Conservation (phyloP, 2,113 vertebrate species). For the Thryonomys swinderianus region DNA sequence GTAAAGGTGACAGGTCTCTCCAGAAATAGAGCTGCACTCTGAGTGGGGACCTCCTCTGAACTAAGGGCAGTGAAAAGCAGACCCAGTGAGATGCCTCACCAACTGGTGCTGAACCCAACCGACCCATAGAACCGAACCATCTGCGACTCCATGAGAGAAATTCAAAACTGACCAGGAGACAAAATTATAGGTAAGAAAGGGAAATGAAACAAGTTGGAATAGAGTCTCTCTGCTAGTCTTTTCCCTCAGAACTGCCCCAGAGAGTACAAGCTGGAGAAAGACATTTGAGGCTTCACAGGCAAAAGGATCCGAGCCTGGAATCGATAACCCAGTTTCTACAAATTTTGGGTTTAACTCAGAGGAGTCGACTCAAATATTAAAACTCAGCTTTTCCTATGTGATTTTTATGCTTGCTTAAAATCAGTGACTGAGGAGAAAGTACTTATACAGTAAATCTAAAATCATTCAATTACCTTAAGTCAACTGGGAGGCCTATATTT, state of each 20-base stretch:
- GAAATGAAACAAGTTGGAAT: not conserved
- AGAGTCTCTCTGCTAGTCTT: not conserved
- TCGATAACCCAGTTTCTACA: not conserved
- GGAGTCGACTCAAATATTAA: not conserved
- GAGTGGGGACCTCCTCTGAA: slow-evolving; percentile 29
- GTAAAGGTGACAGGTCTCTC: slow-evolving; percentile 67
- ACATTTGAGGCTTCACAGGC: not conserved
- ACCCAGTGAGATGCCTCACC: not conserved
- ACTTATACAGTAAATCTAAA: slow-evolving; percentile 45
- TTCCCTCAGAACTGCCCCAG: not conserved
- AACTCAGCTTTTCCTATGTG: slow-evolving; percentile 59
- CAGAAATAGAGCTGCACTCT: slow-evolving; percentile 34
- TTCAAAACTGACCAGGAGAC: not conserved
- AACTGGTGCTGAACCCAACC: not conserved
- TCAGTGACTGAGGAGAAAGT: not conserved
- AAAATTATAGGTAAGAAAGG: not conserved
- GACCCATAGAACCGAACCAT: not conserved
- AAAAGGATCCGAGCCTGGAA: slow-evolving; percentile 13
- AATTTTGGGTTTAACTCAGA: slow-evolving; percentile 24
- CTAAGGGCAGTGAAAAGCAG: not conserved
- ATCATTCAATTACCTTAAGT: slow-evolving; percentile 69
- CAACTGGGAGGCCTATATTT: slow-evolving; percentile 65
- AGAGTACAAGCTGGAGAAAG: not conserved
- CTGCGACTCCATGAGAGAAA: not conserved
- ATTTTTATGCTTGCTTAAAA: slow-evolving; percentile 28